Evolutionary conservation across 2,113 vertebrate genomes (phyloP), one percentile per base, ranked within the genome.

Genomic region (Prinia subflava): DNA sequence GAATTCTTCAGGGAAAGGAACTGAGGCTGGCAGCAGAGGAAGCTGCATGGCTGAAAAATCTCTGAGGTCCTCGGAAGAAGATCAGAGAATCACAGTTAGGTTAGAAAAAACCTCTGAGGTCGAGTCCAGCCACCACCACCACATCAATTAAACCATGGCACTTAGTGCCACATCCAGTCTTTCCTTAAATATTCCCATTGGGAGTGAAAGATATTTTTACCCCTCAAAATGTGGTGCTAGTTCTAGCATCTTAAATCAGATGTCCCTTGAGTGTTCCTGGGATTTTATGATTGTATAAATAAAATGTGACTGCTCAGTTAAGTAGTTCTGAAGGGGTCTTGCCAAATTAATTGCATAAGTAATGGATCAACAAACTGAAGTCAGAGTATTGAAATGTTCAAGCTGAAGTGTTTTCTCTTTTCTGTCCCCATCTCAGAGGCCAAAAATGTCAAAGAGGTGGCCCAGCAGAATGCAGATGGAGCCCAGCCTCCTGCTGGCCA

Each of bases 401-500:
- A 11, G 2, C 33, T 91, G 4, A 95, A 67, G 14, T 62, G 11
- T 52, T 88, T 80, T 44, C 24, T 10, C 10, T 86, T 83, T 10
- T 70, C 15, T 13, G 2, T 3, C 10, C 37, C 47, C 15, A 10
- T 70, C 41, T 41, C 86, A 98, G 98, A 98, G 73, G 82, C 89
- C 77, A 97, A 97, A 94, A 91, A 91, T 35, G 46, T 92, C 56
- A 90, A 94, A 81, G 89, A 96, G 5, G 71, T 67, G 65, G 52
- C 74, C 75, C 98, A 97, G 52, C 91, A 93, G 74, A 82, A 83
- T 37, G 28, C 23, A 8, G 91, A 59, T 56, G 96, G 80, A 87
- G 8, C 95, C 5, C 98, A 98, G 62, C 90, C 96, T 63, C 98
- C 98, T 5, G 23, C 92, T 52, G 98, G 97, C 63, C 98, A 98